Percentiles rank a stretch among this genome's conserved stretches.
Evolutionary conservation across 2,797 vertebrate species (phyloP).

Genomic region (Sebastes trivittatus): DNA sequence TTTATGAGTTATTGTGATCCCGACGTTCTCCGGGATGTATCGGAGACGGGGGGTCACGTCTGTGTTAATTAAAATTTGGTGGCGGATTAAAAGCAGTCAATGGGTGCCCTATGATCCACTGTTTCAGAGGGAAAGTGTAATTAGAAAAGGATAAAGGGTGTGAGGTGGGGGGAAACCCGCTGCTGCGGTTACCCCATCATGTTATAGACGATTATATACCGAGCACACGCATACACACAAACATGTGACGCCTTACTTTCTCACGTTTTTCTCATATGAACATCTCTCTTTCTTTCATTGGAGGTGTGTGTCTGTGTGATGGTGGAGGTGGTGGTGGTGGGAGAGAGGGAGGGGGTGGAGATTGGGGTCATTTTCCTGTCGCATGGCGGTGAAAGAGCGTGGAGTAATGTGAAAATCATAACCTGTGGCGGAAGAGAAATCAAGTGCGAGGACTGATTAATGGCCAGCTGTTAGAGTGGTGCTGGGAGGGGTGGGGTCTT

Average conservation of each 20-base stretch:
- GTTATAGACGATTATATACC: not conserved
- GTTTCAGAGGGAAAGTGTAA: slow-evolving; percentile 80
- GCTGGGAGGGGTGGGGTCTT: slow-evolving; percentile 38
- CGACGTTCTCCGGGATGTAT: slow-evolving; percentile 73
- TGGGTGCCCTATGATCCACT: slow-evolving; percentile 78
- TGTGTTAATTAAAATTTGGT: slow-evolving; percentile 84
- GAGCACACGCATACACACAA: not conserved
- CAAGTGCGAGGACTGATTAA: slow-evolving; percentile 65
- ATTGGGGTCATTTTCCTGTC: slow-evolving; percentile 53
- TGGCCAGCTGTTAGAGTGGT: slow-evolving; percentile 62
- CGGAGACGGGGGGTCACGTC: slow-evolving; percentile 73
- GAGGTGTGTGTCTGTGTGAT: not conserved
- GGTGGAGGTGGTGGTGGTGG: not conserved
- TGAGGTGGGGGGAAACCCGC: slow-evolving; percentile 15
- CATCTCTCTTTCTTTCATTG: slow-evolving; percentile 3
- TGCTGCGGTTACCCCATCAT: slow-evolving; percentile 16
- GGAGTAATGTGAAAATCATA: slow-evolving; percentile 72
- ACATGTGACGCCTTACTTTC: not conserved
- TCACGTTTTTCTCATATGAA: not conserved
- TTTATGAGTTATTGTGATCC: slow-evolving; percentile 82
- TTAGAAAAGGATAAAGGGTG: slow-evolving; percentile 79
- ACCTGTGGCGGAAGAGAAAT: slow-evolving; percentile 69
- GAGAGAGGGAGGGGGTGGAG: not conserved
- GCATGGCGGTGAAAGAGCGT: slow-evolving; percentile 33
- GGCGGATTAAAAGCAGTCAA: slow-evolving; percentile 82